phyloP scores from a whole-genome alignment of 1,140 invertebrate species.

The Dysdera silvatica region DNA sequence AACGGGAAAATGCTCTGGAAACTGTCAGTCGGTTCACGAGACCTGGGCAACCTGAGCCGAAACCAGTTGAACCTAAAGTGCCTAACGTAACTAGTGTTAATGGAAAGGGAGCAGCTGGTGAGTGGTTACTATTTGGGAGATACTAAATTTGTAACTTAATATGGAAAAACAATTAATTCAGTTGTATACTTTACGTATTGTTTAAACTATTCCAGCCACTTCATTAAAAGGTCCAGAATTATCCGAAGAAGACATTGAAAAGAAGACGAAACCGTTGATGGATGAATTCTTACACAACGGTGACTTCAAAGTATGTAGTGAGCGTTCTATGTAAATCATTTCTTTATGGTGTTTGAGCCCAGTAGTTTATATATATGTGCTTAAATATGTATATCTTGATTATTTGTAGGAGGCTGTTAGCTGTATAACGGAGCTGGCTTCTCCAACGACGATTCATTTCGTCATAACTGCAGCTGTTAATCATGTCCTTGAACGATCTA shows the following conservation, averaged over 20 bases:
- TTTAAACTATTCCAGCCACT: slow-evolving; percentile 6
- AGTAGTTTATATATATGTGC: background rate
- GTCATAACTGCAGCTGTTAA: slow-evolving; percentile 44
- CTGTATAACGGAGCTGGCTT: slow-evolving; percentile 43
- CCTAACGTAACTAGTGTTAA: background rate
- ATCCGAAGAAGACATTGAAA: slow-evolving; percentile 40
- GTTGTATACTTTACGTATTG: too few species aligned
- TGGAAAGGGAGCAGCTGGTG: slow-evolving; percentile 11
- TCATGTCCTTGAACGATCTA: slow-evolving; percentile 45
- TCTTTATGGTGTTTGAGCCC: background rate
- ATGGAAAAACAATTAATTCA: too few species aligned
- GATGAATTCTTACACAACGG: slow-evolving; percentile 45
- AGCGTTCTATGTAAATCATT: background rate
- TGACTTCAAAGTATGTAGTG: slow-evolving; percentile 40
- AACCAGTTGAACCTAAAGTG: background rate
- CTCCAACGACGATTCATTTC: slow-evolving; percentile 35
- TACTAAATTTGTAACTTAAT: too few species aligned
- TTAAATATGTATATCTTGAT: slow-evolving; percentile 3
- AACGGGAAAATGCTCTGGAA: slow-evolving; percentile 12
- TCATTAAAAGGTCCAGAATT: slow-evolving; percentile 31
- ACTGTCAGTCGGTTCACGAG: slow-evolving; percentile 11
- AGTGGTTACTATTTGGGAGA: too few species aligned
- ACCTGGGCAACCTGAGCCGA: background rate
- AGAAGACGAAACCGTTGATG: slow-evolving; percentile 42
- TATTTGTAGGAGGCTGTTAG: slow-evolving; percentile 44